Conservation (phyloP, 2,797 vertebrate genomes). For the Ispidina lecontei region DNA sequence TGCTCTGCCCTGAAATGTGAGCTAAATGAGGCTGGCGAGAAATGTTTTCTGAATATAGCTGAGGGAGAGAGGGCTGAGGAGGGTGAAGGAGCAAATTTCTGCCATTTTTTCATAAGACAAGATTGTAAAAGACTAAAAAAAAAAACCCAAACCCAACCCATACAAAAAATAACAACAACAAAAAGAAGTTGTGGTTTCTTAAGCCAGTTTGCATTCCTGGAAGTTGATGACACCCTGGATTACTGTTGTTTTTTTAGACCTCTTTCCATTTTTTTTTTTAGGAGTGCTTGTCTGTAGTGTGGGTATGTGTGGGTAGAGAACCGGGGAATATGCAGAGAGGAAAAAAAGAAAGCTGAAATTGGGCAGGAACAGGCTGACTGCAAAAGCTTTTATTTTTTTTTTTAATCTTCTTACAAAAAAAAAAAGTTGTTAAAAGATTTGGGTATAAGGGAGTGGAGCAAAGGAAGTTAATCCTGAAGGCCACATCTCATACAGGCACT, state of each 20-base stretch:
- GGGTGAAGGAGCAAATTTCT: not conserved
- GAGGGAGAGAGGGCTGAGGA: not conserved
- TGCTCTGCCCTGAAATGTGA: slow-evolving; percentile 43
- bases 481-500: not conserved
- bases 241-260: slow-evolving; percentile 6
- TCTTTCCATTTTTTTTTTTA: slow-evolving; percentile 10
- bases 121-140: not conserved
- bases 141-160: not conserved
- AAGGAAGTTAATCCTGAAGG: not conserved
- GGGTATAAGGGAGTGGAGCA: not conserved
- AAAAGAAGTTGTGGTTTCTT: not conserved
- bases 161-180: not conserved
- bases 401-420: not conserved
- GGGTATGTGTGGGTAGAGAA: not conserved
- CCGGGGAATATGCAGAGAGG: not conserved
- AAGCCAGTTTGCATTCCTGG: slow-evolving; percentile 33
- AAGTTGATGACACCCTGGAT: slow-evolving; percentile 26
- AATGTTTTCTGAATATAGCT: not conserved
- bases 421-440: not conserved
- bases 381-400: not conserved
- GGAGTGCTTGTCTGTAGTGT: not conserved
- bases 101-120: not conserved
- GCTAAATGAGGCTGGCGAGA: not conserved
- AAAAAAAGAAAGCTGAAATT: slow-evolving; percentile 8
- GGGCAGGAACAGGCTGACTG: slow-evolving; percentile 18